Evolutionary conservation across 1,140 invertebrate genomes (phyloP).

Genomic region (Drosophila pseudoananassae): DNA sequence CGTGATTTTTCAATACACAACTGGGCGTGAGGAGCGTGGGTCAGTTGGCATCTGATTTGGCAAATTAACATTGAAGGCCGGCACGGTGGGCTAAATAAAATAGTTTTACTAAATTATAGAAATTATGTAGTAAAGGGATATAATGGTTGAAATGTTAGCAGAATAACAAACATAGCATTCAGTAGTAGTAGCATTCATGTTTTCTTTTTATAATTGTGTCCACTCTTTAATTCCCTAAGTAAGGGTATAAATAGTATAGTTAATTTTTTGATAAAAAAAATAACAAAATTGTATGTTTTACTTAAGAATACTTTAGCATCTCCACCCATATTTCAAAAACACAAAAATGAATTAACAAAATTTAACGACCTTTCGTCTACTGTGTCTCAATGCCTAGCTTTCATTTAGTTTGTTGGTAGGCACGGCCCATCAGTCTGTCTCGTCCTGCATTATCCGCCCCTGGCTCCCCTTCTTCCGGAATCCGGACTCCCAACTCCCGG

Average conservation of each 20-base stretch:
- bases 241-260: too few species aligned
- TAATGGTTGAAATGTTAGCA: background rate
- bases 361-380: constrained; percentile 11
- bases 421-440: background rate
- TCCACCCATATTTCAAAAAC: too few species aligned
- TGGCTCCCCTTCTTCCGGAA: background rate
- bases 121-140: too few species aligned
- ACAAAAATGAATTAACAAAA: too few species aligned
- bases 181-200: too few species aligned
- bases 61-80: constrained; percentile 71
- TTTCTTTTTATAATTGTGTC: too few species aligned
- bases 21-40: constrained; percentile 15
- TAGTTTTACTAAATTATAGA: background rate
- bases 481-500: background rate
- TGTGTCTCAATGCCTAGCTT: constrained; percentile 30
- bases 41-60: constrained; percentile 60
- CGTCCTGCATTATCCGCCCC: background rate
- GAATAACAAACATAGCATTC: too few species aligned
- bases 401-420: constrained; percentile 55
- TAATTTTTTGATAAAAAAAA: too few species aligned
- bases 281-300: too few species aligned
- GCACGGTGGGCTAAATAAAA: background rate
- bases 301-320: too few species aligned
- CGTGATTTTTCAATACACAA: constrained; percentile 78
- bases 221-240: too few species aligned